Base-by-base conservation (phyloP, 1,140 invertebrate genomes). In the Streblospio benedicti region DNA sequence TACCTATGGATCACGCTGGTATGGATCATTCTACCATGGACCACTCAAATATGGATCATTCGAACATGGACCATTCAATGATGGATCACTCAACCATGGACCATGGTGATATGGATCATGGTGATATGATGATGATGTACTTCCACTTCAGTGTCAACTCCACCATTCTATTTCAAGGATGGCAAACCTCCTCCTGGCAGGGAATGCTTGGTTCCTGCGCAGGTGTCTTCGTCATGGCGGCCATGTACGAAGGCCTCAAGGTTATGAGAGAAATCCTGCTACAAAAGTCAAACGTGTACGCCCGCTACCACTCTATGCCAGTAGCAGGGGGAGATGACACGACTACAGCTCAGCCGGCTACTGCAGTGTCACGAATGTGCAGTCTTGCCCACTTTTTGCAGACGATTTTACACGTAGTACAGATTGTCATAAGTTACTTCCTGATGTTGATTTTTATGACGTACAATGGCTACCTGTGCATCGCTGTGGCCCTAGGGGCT, bases 381-480 rank as follows among this genome's bases (percentile, higher is more conserved):
- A n/a, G n/a, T n/a, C n/a, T n/a, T n/a, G n/a, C n/a, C n/a, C 92
- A 96, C 75, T 73, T 86, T n/a, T 79, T 88, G 32, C 93, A 97
- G 78, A 95, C 93, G 1, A 67, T 87, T 9, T 81, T 98, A 4
- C 93, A 97, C 75, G 83, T 93, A 57, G 63, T 96, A 0, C 94
- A 97, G 77, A 85, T 96, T 52, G 85, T 89, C 2, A 76, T 94
- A 30, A 91, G 90, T 20, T 97, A 97, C 76, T 85, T 93, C 67
- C 84, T 97, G 20, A 98, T 98, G 94, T 79, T 98, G 76, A 88
- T 97, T 59, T 96, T 97, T 78, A 98, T 98, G 94, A 97, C 93
- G 0, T 98, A 94, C 82, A 97, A 97, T 73, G 85, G 90, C 20
- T 97, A 90, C 89, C 82, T 97, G 20, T 94, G 93, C 71, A 63